These are phyloP conservation scores for Drosophila cognata DNA, from an alignment of 2,888 invertebrate species.

Conservation along the genomic window DNA sequence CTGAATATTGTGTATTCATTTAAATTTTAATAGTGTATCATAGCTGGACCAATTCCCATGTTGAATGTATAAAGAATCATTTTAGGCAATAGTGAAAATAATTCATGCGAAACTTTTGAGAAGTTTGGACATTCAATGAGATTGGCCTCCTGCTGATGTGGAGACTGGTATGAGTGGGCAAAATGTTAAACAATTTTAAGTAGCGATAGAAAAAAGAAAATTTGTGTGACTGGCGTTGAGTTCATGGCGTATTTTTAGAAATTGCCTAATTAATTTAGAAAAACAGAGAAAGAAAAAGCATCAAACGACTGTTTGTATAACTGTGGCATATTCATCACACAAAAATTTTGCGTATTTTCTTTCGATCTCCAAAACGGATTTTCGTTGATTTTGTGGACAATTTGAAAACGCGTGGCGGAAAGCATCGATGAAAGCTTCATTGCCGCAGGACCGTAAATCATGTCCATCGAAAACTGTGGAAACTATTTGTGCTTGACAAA, in stretches of 20 bases:
- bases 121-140: slow-evolving; percentile 3
- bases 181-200: slow-evolving; percentile 57
- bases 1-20: background rate
- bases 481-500: slow-evolving; percentile 26
- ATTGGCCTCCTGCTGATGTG: slow-evolving; percentile 11
- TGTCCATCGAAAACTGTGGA: slow-evolving; percentile 24
- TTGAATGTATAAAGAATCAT: background rate
- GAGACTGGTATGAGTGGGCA: slow-evolving; percentile 11
- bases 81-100: background rate
- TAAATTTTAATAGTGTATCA: background rate
- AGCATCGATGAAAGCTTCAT: slow-evolving; percentile 12
- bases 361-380: slow-evolving; percentile 30
- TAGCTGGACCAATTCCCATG: no score
- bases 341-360: slow-evolving; percentile 45
- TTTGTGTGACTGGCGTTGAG: slow-evolving; percentile 72
- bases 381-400: slow-evolving; percentile 47
- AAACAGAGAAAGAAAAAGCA: slow-evolving; percentile 52
- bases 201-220: slow-evolving; percentile 36
- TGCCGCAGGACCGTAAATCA: slow-evolving; percentile 44
- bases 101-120: background rate
- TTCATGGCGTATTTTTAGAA: slow-evolving; percentile 81
- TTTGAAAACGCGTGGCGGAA: slow-evolving; percentile 44
- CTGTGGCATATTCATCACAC: slow-evolving; percentile 53
- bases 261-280: slow-evolving; percentile 77
- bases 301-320: slow-evolving; percentile 50